Evolutionary conservation across 2,797 vertebrate species (phyloP).

Genomic region (Halcyon chelicuti): DNA sequence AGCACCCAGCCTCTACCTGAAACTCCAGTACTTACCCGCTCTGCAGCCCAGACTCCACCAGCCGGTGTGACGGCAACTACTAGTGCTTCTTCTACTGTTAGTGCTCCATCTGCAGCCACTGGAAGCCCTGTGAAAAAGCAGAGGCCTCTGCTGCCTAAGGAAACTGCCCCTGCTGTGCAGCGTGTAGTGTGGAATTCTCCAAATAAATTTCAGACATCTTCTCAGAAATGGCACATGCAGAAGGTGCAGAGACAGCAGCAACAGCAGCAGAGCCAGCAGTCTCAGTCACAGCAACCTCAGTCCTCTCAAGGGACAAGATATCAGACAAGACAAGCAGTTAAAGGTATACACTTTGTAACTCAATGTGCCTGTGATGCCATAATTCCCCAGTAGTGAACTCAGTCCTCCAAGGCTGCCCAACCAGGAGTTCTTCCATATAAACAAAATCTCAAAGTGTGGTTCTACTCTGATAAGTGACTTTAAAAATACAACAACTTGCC

Average conservation of each 20-base stretch:
- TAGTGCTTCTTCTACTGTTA: slow-evolving; percentile 73
- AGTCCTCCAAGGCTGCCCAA: neutral
- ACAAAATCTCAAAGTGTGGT: slow-evolving; percentile 14
- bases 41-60: slow-evolving; percentile 80
- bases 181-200: slow-evolving; percentile 94
- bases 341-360: slow-evolving; percentile 84
- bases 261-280: slow-evolving; percentile 83
- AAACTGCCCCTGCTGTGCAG: slow-evolving; percentile 90
- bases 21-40: slow-evolving; percentile 83
- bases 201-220: slow-evolving; percentile 94
- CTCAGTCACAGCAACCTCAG: slow-evolving; percentile 81
- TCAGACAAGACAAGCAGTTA: slow-evolving; percentile 96
- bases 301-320: slow-evolving; percentile 94
- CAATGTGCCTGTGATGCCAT: slow-evolving; percentile 13
- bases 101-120: slow-evolving; percentile 71
- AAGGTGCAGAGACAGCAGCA: slow-evolving; percentile 91
- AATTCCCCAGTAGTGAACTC: neutral
- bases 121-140: slow-evolving; percentile 93
- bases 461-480: slow-evolving; percentile 33
- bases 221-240: slow-evolving; percentile 97
- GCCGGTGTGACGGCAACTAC: slow-evolving; percentile 81
- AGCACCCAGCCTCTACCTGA: slow-evolving; percentile 82
- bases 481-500: neutral
- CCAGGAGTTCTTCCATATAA: slow-evolving; percentile 13
- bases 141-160: slow-evolving; percentile 95